phyloP scores from a whole-genome alignment of 2,888 invertebrate species.

The Andricus quercusramuli region DNA sequence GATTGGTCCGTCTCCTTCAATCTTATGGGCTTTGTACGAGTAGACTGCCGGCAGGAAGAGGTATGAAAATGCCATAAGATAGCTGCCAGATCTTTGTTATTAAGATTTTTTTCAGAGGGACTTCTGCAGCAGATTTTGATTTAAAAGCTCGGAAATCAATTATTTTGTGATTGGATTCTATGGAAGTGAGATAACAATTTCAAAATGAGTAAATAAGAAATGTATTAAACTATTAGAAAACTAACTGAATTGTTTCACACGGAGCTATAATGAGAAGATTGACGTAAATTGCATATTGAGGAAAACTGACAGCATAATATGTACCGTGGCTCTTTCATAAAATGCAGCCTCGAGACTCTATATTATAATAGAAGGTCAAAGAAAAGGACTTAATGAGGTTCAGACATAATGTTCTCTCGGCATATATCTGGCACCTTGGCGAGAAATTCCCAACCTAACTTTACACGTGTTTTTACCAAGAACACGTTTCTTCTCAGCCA shows the following conservation, averaged over 20 bases:
- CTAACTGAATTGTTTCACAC: neutral
- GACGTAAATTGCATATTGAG: neutral
- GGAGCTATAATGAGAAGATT: neutral
- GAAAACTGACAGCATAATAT: neutral
- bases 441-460: neutral
- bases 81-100: too few relatives aligned
- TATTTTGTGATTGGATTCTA: neutral
- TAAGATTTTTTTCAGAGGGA: neutral
- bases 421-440: neutral
- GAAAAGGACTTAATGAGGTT: neutral
- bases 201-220: neutral
- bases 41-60: too few relatives aligned
- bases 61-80: too few relatives aligned
- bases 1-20: too few relatives aligned
- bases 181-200: neutral
- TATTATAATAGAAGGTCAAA: neutral
- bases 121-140: neutral
- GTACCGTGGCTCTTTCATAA: neutral
- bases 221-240: neutral
- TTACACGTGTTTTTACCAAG: neutral
- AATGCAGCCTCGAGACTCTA: neutral
- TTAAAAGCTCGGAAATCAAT: neutral
- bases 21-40: too few relatives aligned
- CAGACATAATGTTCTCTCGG: conserved; percentile 11
- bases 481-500: conserved; percentile 11